Percentiles rank a stretch among this genome's conserved stretches.
Conservation (phyloP, 1,140 invertebrate species). For the Rhizoglyphus robini region DNA sequence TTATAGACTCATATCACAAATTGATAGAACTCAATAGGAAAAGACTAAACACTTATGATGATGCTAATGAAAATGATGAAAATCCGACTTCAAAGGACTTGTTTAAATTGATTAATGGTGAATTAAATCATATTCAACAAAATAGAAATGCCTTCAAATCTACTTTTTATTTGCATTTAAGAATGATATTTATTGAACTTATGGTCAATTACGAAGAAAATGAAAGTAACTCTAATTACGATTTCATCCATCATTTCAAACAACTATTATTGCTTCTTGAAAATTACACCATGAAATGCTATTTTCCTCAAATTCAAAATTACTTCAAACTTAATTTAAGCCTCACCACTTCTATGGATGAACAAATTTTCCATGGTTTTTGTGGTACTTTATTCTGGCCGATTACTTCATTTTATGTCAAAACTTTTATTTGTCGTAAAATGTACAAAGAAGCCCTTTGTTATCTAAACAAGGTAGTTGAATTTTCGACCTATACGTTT, state of each 20-base stretch:
- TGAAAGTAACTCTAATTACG: neutral
- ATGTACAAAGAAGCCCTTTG: neutral
- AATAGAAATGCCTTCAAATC: no score
- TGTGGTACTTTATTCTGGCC: neutral
- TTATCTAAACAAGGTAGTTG: neutral
- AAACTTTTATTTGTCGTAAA: neutral
- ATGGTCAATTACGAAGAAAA: neutral
- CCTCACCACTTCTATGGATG: neutral
- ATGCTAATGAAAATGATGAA: no score
- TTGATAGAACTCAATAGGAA: no score
- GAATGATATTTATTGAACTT: neutral
- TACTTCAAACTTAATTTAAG: neutral
- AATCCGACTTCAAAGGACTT: no score
- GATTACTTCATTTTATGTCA: neutral
- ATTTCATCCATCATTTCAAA: neutral
- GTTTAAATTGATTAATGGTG: no score
- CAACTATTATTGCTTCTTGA: neutral
- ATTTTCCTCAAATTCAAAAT: neutral
- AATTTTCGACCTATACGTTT: neutral
- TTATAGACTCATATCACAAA: no score
- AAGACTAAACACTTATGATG: no score
- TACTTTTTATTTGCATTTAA: neutral
- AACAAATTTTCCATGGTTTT: neutral
- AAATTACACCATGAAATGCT: neutral
- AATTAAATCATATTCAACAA: no score